A percentile compares a stretch with the other conserved stretches of the same genome.
phyloP scores from a whole-genome alignment of 2,888 invertebrate species.

The Lithodes maja region DNA sequence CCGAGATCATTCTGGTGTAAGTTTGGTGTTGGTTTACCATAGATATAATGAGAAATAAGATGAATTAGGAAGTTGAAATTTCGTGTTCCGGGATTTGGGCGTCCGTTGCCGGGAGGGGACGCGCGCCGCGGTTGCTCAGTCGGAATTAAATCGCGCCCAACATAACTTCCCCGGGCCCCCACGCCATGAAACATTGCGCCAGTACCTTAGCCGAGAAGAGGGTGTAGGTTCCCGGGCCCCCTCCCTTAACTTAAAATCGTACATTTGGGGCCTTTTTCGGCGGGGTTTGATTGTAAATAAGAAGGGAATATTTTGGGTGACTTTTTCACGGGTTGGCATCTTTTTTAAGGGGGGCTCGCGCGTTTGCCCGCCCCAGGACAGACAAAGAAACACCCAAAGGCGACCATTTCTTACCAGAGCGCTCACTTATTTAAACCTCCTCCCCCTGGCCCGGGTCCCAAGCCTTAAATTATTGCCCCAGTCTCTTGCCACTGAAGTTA shows the following conservation, averaged over 20 bases:
- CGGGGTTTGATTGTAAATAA: not conserved
- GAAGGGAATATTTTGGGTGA: not conserved
- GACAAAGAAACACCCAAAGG: conserved; percentile 63
- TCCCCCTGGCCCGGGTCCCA: conserved; percentile 13
- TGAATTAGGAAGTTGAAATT: conserved; percentile 58
- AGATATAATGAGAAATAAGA: conserved; percentile 39
- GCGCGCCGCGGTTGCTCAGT: conserved; percentile 54
- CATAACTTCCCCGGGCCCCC: conserved; percentile 7
- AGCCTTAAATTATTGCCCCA: conserved; percentile 25
- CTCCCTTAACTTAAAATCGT: not conserved
- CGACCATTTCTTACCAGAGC: conserved; percentile 45
- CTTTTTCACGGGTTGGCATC: conserved; percentile 31
- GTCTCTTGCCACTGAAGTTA: no score
- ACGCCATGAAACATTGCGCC: conserved; percentile 4
- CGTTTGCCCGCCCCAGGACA: conserved; percentile 40
- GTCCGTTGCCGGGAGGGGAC: conserved; percentile 64
- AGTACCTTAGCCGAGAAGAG: not conserved
- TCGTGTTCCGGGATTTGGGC: conserved; percentile 64
- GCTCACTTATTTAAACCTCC: conserved; percentile 24
- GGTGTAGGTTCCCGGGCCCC: not conserved
- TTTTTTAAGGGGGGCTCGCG: conserved; percentile 33
- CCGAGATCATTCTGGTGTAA: conserved; percentile 49
- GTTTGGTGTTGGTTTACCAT: conserved; percentile 16
- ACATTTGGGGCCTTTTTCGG: not conserved
- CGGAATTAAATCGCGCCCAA: conserved; percentile 18